These are phyloP conservation scores for Anhinga anhinga DNA, from an alignment of 2,113 vertebrate species.

Conservation along the genomic window DNA sequence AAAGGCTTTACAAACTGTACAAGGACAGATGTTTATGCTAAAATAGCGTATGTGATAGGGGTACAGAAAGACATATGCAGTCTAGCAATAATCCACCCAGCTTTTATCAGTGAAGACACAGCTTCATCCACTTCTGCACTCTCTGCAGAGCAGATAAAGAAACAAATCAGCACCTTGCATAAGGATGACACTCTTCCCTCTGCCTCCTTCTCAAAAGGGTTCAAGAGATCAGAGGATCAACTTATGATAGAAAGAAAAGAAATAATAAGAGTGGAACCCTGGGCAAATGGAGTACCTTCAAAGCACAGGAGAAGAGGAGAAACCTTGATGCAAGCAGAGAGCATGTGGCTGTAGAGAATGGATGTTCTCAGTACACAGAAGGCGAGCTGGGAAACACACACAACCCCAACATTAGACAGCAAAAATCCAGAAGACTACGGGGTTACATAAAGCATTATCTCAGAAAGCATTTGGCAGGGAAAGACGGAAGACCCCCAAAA, in stretches of 20 bases:
- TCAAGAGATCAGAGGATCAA: neutral
- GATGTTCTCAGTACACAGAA: neutral
- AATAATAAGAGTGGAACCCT: neutral
- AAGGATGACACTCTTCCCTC: neutral
- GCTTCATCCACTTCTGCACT: neutral
- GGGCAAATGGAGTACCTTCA: neutral
- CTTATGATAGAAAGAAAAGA: neutral
- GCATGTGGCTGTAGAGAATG: neutral
- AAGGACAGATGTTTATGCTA: neutral
- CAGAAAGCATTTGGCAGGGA: neutral
- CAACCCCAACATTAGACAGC: neutral
- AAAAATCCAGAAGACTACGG: neutral
- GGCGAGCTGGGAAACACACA: neutral
- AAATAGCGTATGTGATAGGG: neutral
- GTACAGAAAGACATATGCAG: neutral
- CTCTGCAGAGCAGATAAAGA: neutral
- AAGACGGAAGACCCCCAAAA: neutral
- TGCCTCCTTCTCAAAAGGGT: neutral
- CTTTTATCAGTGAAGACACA: neutral
- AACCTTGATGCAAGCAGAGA: neutral
- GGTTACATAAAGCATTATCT: neutral
- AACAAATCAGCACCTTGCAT: neutral
- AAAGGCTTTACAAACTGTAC: neutral
- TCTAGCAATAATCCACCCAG: neutral
- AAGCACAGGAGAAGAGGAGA: neutral